Evolutionary conservation across 2,888 invertebrate genomes (phyloP).

Genomic region (Charanyca ferruginea): DNA sequence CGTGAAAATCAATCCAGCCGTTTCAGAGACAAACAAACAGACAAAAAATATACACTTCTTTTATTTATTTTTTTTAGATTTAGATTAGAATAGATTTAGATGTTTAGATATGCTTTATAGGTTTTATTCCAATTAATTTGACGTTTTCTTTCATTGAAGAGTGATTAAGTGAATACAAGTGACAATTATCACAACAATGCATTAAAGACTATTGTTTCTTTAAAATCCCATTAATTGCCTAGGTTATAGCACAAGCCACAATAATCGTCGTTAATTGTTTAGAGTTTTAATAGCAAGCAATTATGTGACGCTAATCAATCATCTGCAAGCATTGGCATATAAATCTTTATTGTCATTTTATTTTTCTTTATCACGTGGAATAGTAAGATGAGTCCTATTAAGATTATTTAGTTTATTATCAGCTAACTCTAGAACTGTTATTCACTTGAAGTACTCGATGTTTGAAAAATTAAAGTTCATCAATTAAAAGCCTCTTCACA

Average conservation of each 20-base stretch:
- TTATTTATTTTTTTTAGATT: too few species aligned
- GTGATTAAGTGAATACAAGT: slow-evolving; percentile 16
- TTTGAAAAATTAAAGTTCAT: not conserved
- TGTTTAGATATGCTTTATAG: too few species aligned
- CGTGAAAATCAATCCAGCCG: too few species aligned
- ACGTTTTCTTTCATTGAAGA: slow-evolving; percentile 4
- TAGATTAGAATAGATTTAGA: too few species aligned
- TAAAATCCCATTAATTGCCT: slow-evolving; percentile 27
- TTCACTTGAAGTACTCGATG: not conserved
- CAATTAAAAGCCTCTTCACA: not conserved
- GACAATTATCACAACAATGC: slow-evolving; percentile 21
- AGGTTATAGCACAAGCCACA: slow-evolving; percentile 3
- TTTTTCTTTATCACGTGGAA: slow-evolving; percentile 11
- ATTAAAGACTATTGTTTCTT: slow-evolving; percentile 20
- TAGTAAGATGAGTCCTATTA: not conserved
- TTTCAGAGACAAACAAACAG: too few species aligned
- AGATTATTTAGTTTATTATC: not conserved
- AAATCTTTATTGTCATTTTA: slow-evolving; percentile 21
- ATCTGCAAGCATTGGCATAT: slow-evolving; percentile 12
- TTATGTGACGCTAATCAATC: slow-evolving; percentile 34
- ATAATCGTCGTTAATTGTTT: slow-evolving; percentile 23
- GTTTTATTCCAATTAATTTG: slow-evolving; percentile 6
- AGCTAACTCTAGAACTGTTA: not conserved
- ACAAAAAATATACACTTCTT: too few species aligned
- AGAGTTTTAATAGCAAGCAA: slow-evolving; percentile 27